Percentiles rank a stretch among this genome's conserved stretches.
phyloP scores from a whole-genome alignment of 2,113 vertebrate genomes.

The Stigmatopora argus region DNA sequence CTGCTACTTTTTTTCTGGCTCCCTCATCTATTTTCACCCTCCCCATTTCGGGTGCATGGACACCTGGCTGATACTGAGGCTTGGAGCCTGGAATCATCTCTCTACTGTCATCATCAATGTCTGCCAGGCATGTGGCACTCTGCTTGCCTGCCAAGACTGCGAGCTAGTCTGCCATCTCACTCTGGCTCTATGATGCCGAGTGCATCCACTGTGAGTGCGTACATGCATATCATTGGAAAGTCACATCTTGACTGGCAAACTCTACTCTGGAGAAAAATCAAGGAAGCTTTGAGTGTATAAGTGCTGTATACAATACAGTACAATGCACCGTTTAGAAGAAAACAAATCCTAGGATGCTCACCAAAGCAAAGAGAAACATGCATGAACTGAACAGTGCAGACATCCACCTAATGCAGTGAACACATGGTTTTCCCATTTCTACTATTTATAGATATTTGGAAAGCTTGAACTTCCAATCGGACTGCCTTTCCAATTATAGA shows the following conservation, averaged over 20 bases:
- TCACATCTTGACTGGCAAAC: constrained; percentile 28
- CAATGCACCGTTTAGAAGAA: neutral
- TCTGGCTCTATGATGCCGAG: constrained; percentile 8
- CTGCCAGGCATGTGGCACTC: constrained; percentile 52
- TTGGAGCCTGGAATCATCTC: constrained; percentile 45
- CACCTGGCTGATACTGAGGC: constrained; percentile 51
- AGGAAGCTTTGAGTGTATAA: neutral
- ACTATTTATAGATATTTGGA: neutral
- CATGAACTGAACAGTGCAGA: neutral
- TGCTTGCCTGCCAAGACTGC: constrained; percentile 37
- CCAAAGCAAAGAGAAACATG: neutral
- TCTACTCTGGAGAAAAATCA: constrained; percentile 8
- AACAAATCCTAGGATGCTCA: neutral
- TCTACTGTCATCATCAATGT: constrained; percentile 54
- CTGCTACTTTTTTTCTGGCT: constrained; percentile 1
- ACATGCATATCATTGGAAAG: constrained; percentile 41
- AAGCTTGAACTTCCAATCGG: neutral
- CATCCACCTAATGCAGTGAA: neutral
- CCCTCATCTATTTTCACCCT: constrained; percentile 20
- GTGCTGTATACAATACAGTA: neutral
- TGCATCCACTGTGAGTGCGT: constrained; percentile 18
- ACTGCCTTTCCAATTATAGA: neutral
- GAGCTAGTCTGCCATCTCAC: constrained; percentile 28
- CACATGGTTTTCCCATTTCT: neutral
- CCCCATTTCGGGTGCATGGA: constrained; percentile 38